Evolutionary conservation across 2,888 invertebrate genomes (phyloP).

Genomic region (Rhagonycha lutea): DNA sequence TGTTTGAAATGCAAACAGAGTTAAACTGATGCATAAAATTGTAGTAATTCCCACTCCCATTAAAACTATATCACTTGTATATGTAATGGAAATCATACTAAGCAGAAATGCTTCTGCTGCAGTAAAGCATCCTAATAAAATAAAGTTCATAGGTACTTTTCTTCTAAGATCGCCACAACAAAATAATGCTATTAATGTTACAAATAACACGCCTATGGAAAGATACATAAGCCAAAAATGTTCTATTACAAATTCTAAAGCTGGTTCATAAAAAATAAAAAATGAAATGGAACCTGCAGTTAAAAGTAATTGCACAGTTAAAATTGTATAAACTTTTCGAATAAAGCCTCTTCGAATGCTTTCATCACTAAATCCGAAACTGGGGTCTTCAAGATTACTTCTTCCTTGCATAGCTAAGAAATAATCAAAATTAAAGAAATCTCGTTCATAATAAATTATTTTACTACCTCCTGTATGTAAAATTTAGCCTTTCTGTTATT

Average conservation of each 20-base stretch:
- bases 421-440: neutral
- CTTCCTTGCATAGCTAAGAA: constrained; percentile 48
- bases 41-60: constrained; percentile 89
- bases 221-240: constrained; percentile 63
- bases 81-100: constrained; percentile 70
- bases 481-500: neutral
- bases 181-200: constrained; percentile 80
- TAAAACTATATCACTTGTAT: constrained; percentile 63
- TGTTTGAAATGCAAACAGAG: constrained; percentile 92
- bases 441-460: neutral
- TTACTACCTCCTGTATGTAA: too few species aligned
- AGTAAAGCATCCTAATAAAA: constrained; percentile 85
- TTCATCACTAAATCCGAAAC: constrained; percentile 72
- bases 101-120: constrained; percentile 81
- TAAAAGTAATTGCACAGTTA: constrained; percentile 81
- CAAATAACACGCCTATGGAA: constrained; percentile 57
- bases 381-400: constrained; percentile 57
- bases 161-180: constrained; percentile 86
- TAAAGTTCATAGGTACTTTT: constrained; percentile 83
- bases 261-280: constrained; percentile 71
- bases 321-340: constrained; percentile 81
- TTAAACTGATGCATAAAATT: constrained; percentile 81
- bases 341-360: constrained; percentile 74
- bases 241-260: constrained; percentile 61
- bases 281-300: constrained; percentile 78